These are phyloP conservation scores for Sicus ferrugineus DNA, from an alignment of 2,888 invertebrate genomes.

Conservation along the genomic window DNA sequence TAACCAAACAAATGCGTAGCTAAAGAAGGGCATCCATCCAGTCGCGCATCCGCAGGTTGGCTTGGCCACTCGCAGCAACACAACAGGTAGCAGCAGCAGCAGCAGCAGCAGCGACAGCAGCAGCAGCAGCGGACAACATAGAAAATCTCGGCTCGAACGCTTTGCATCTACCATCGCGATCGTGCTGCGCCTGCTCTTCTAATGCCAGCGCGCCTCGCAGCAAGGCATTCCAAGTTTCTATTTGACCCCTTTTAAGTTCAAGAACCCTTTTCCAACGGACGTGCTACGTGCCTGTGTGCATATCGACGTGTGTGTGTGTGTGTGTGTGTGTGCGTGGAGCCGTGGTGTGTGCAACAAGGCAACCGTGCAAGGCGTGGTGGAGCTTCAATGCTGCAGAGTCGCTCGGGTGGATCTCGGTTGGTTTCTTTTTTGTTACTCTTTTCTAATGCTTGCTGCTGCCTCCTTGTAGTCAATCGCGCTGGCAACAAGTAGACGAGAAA, in stretches of 20 bases:
- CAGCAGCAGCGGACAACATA: conserved; percentile 30
- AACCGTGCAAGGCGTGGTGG: conserved; percentile 23
- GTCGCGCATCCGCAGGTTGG: conserved; percentile 3
- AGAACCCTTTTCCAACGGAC: conserved; percentile 56
- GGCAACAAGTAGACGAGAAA: neutral
- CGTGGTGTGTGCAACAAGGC: conserved; percentile 23
- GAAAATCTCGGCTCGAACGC: conserved; percentile 43
- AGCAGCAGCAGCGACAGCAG: conserved; percentile 10
- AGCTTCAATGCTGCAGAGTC: neutral
- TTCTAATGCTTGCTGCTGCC: conserved; percentile 18
- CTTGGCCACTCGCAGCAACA: conserved; percentile 49
- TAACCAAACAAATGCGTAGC: conserved; percentile 24
- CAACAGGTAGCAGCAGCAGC: conserved; percentile 43
- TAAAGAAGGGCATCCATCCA: conserved; percentile 26
- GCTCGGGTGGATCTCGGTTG: conserved; percentile 1
- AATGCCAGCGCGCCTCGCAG: conserved; percentile 13
- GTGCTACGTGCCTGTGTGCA: neutral
- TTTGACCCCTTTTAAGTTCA: conserved; percentile 63
- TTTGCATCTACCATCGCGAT: conserved; percentile 9
- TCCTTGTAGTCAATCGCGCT: conserved; percentile 3
- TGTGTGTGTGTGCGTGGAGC: conserved; percentile 11
- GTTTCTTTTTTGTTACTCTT: neutral
- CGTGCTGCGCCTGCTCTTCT: conserved; percentile 14
- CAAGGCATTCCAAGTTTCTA: conserved; percentile 29
- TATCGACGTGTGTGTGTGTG: conserved; percentile 19